Conservation (phyloP, 2,888 invertebrate genomes). For the Napeogenes sylphis region DNA sequence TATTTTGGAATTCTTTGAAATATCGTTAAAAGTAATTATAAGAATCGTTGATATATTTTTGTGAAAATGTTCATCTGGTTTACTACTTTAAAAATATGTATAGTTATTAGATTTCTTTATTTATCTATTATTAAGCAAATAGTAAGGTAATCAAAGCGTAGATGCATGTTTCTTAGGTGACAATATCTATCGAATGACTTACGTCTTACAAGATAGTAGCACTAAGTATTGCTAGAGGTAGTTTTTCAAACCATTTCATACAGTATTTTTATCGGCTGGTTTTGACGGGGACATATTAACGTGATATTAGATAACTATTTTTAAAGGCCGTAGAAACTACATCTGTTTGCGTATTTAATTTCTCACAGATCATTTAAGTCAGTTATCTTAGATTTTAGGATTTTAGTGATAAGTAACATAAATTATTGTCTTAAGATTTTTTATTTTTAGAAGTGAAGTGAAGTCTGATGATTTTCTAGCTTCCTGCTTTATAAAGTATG, state of each 20-base stretch:
- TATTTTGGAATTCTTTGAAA: conserved; percentile 31
- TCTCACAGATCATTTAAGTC: too few relatives aligned
- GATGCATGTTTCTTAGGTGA: neutral
- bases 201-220: conserved; percentile 23
- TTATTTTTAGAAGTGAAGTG: too few relatives aligned
- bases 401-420: too few relatives aligned
- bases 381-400: too few relatives aligned
- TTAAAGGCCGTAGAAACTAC: neutral
- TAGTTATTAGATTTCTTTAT: too few relatives aligned
- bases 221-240: conserved; percentile 40
- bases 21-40: neutral
- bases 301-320: conserved; percentile 44
- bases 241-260: conserved; percentile 64
- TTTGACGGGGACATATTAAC: conserved; percentile 34
- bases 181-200: conserved; percentile 23
- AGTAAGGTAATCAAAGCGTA: neutral
- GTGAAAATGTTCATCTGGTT: neutral
- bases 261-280: conserved; percentile 42
- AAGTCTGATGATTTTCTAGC: too few relatives aligned
- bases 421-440: too few relatives aligned
- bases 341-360: neutral
- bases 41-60: too few relatives aligned
- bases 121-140: neutral
- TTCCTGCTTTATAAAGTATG: too few relatives aligned
- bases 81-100: neutral